Base-by-base conservation (phyloP, 1,140 invertebrate genomes). In the Teleopsis dalmanni region DNA sequence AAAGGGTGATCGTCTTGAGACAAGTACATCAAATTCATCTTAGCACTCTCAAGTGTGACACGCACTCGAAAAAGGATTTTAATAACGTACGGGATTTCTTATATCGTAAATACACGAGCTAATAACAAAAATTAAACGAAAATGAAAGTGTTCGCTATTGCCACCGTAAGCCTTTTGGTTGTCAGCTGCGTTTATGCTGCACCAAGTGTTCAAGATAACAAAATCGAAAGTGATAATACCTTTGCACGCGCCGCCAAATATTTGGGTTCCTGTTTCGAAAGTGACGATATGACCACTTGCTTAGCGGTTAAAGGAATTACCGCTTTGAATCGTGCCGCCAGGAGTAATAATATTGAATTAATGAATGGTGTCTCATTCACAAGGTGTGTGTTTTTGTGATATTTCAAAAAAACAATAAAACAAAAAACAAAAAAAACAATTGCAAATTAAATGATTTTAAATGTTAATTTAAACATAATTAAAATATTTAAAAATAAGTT, bases 301-400 rank as follows among this genome's bases (percentile, higher is more conserved):
- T 54, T 80, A 29, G 74, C 76, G 21, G 75, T 81, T 29, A 82
- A 81, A 56, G 73, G 77, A 9, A 71, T 77, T 43, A 73, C 72
- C 14, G 71, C 72, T 8, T 47, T 84, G 13, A 72, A 79, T 34
- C 74, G 77, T 38, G 80, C 79, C 1, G 71, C 78, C 16, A 74
- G 77, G 50, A 76, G 77, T 47, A 65, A 66, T 47, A 74, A 79
- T 53, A 71, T 84, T 43, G 63, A 78, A 22, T 52, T 83, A 16
- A 31, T 78, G 49, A 73, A 76, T 34, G 81, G 81, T 21, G 61
- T 84, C 10, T 74, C 72, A 25, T 77, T 84, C 50, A 67, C 78
- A 38, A 73, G 76, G 67, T 76, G 72, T 66, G 59, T 61, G 50
- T 45, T 9, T 48, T 18, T 52, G 14, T 41, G 36, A 42, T 10